These are phyloP conservation scores for Uloborus plumipes DNA, from an alignment of 2,888 invertebrate genomes.

Conservation along the genomic window DNA sequence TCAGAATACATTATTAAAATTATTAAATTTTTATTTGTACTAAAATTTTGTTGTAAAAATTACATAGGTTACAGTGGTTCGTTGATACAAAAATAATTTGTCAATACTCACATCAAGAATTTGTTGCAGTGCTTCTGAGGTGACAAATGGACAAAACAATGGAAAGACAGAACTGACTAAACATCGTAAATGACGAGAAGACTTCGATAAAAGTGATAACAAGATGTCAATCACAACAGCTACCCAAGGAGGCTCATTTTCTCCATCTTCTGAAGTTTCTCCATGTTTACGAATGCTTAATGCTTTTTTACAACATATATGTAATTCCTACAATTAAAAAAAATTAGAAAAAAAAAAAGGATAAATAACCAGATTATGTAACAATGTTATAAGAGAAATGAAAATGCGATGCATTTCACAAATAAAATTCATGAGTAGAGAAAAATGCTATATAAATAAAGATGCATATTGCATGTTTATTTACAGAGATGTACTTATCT, in stretches of 20 bases:
- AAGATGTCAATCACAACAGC: conserved; percentile 65
- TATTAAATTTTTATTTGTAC: no score
- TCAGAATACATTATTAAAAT: no score
- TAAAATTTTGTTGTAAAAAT: no score
- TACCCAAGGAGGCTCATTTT: conserved; percentile 62
- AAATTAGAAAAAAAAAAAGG: no score
- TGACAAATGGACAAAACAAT: conserved; percentile 57
- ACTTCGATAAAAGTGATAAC: conserved; percentile 60
- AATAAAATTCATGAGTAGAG: not conserved
- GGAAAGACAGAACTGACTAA: conserved; percentile 56
- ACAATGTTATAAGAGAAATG: not conserved
- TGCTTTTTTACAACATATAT: conserved; percentile 64
- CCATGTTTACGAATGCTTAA: conserved; percentile 35
- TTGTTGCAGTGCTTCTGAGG: conserved; percentile 56
- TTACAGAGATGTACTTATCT: no score
- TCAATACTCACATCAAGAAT: conserved; percentile 59
- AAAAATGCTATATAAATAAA: not conserved
- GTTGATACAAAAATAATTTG: no score
- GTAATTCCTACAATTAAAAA: conserved; percentile 53
- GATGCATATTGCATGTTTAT: no score
- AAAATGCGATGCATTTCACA: not conserved
- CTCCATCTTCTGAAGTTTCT: not conserved
- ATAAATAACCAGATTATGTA: not conserved
- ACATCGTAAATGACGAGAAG: conserved; percentile 44
- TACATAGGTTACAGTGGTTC: no score